Evolutionary conservation across 1,140 invertebrate species (phyloP), one percentile per base, ranked within the genome.

Genomic region (Batillaria attramentaria): DNA sequence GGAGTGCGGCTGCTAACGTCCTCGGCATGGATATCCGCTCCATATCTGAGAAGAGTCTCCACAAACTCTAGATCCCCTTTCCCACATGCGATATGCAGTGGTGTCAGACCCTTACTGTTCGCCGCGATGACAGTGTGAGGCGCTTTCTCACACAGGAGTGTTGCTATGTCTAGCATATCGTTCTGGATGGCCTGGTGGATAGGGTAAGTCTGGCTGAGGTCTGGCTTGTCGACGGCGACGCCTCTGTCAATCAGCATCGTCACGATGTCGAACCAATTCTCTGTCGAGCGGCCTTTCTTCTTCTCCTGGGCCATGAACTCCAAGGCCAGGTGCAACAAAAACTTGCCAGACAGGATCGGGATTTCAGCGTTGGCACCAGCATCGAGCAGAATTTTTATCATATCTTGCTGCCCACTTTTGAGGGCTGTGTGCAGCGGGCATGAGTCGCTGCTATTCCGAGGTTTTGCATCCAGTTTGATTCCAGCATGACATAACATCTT

Each of bases 31-130:
- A 62, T 62, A 31, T 62, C 33, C n/a, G 57, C 57, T 62, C 57
- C 57, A 62, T n/a, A 31, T n/a, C 33, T 31, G n/a, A 62, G n/a
- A 24, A 62, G 24, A 5, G 8, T 31, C n/a, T 62, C 33, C 6
- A 62, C 57, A 10, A 62, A 31, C 33, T n/a, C n/a, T n/a, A n/a
- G n/a, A n/a, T n/a, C n/a, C n/a, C n/a, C n/a, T n/a, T n/a, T 18
- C 50, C 16, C 39, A 39, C 73, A 75, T 28, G 73, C 73, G 4
- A 75, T 28, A 41, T 75, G 57, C 18, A 75, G 39, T 3, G 73
- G 73, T 8, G 68, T 70, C 50, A 6, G 18, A 16, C 68, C 68
- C 18, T 1, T 46, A 4, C 24, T 13, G n/a, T 70, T 37, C 5
- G 41, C 20, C 43, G 0, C 6, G 41, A 46, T 28, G 24, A 28